A percentile compares a stretch with the other conserved stretches of the same genome.
phyloP scores from a whole-genome alignment of 2,113 vertebrate species.

The Barbus barbus region DNA sequence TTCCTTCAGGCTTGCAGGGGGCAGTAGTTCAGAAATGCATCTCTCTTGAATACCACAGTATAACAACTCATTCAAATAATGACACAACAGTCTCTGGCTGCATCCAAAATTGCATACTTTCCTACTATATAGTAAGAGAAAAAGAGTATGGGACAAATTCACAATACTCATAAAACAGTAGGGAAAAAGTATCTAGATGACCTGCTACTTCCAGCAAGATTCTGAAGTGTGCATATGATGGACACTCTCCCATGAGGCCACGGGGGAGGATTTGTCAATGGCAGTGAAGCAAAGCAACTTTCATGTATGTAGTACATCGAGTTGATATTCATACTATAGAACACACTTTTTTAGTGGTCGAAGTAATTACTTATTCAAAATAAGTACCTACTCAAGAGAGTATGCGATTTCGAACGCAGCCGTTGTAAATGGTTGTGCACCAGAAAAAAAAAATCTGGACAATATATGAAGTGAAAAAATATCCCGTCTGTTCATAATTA shows the following conservation, averaged over 20 bases:
- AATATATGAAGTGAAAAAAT: not conserved
- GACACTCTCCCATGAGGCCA: no score
- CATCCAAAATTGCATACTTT: not conserved
- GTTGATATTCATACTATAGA: not conserved
- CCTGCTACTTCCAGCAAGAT: no score
- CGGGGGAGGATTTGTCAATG: no score
- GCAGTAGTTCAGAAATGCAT: not conserved
- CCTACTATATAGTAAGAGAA: not conserved
- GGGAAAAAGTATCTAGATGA: not conserved
- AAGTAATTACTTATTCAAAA: not conserved
- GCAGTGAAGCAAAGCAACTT: no score
- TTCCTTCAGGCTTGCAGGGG: slow-evolving; percentile 1
- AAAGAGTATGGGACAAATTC: not conserved
- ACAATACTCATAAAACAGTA: not conserved
- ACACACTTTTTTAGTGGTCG: not conserved
- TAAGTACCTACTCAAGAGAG: not conserved
- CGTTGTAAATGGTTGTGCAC: not conserved
- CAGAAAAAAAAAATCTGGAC: not conserved
- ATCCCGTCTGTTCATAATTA: not conserved
- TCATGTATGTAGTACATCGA: not conserved
- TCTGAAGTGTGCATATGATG: no score
- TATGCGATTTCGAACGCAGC: not conserved
- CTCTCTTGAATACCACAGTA: not conserved
- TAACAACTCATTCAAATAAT: not conserved
- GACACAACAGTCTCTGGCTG: not conserved